Base-by-base conservation (phyloP, 2,888 invertebrate genomes). In the Limnephilus lunatus region DNA sequence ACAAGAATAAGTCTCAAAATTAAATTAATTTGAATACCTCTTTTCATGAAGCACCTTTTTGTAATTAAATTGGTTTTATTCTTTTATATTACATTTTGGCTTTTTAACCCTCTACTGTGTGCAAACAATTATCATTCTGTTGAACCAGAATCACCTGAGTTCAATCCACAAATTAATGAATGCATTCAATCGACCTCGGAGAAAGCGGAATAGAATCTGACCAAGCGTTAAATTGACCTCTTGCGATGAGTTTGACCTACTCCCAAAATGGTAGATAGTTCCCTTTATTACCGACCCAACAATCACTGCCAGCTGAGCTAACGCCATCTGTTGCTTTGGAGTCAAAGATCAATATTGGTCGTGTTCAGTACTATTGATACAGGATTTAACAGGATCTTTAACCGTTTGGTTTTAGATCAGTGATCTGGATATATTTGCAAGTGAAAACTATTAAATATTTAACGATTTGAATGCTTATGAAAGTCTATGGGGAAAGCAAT, bases 241-340 rank as follows among this genome's bases (percentile, higher is more conserved):
- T 68, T n/a, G 68, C 25, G 25, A 68, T 68, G 68, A 68, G 68
- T 68, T 25, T 68, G 68, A 68, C 68, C 68, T 68, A 68, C 68
- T 25, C 19, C 68, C 2, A 68, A 9, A 68, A n/a, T n/a, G 68
- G 25, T 68, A 68, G 68, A 68, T 25, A 68, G 68, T 68, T 68
- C 11, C 68, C 68, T 68, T 11, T 7, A 68, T 68, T 68, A 68
- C 68, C 68, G 68, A 25, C 9, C 5, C 25, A 82, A 32, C 31
- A 32, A 82, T 82, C 82, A 82, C 68, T 9, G 82, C 7, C 82
- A 82, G 30, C 82, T 32, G 32, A 82, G 31, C 82, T 82, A 32
- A 32, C 32, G 82, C 30, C 82, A 82, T 82, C 82, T 82, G 82
- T 82, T 82, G 82, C 82, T 82, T 82, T 15, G 31, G 82, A 82